Evolutionary conservation across 2,113 vertebrate species (phyloP), one percentile per base, ranked within the genome.

Genomic region (Chloropsis cyanopogon): DNA sequence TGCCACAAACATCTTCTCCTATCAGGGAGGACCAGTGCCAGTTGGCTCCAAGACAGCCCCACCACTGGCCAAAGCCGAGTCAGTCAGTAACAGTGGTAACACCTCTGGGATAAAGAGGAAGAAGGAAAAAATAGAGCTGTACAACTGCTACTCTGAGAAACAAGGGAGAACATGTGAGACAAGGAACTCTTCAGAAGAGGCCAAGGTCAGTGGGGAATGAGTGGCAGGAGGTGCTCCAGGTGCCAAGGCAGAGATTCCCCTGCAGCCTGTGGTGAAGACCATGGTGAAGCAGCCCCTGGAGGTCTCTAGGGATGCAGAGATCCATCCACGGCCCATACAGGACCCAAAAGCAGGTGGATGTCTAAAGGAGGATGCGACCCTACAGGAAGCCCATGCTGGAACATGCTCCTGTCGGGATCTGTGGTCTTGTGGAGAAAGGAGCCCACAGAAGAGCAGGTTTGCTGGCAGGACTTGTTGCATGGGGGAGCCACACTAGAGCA

Each of bases 31-130:
- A 18, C 13, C 25, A 39, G 7, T 9, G 6, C 17, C n/a, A 66
- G 39, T 25, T 4, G 1, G 9, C 1, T 68, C 20, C 26, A 78
- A 52, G 20, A 20, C 2, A 5, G 44, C 39, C 5, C 5, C 4
- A 2, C 29, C 3, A 6, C 33, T 37, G 37, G 22, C 10, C 53
- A 37, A 78, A 7, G 17, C 25, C 13, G 5, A 61, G 18, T 18
- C 63, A 31, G 26, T 47, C 42, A 37, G 16, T 1, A 4, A 7
- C 1, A 3, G 28, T 5, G 3, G 6, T 26, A 39, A 11, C 4
- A 3, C 3, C 25, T 14, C 54, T 75, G 14, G 23, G 7, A 42
- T 39, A 29, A 49, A 7, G 4, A 21, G 31, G 23, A 42, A 80
- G 23, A 42, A 80, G 11, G 8, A 4, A 25, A 37, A 18, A 53